phyloP scores from a whole-genome alignment of 2,113 vertebrate genomes.

The Damaliscus lunatus region DNA sequence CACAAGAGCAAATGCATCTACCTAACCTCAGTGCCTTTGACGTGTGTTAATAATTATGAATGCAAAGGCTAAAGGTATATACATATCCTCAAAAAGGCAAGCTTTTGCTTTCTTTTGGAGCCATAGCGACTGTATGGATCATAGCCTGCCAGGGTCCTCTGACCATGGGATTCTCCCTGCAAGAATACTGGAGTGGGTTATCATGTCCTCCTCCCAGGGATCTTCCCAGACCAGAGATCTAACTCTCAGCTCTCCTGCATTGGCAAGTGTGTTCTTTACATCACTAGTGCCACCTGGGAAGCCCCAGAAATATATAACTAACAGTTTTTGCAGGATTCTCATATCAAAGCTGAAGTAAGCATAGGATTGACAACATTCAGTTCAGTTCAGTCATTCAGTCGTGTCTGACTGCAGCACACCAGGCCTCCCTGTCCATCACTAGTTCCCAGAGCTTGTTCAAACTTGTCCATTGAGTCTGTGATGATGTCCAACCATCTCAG shows the following conservation, averaged over 20 bases:
- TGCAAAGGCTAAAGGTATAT: not conserved
- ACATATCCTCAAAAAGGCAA: not conserved
- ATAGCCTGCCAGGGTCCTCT: not conserved
- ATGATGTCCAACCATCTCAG: too few species aligned
- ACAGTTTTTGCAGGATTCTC: not conserved
- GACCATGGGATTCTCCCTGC: not conserved
- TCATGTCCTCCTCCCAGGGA: not conserved
- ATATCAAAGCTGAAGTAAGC: not conserved
- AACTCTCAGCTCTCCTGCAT: not conserved
- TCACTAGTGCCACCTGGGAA: not conserved
- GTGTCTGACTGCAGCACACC: too few species aligned
- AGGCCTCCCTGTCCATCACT: too few species aligned
- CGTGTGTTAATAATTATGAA: not conserved
- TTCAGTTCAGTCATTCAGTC: not conserved
- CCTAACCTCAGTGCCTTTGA: not conserved
- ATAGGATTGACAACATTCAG: not conserved
- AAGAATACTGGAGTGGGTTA: not conserved
- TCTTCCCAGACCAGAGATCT: not conserved
- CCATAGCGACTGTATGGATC: rapidly evolving
- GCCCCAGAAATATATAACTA: not conserved
- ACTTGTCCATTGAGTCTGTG: too few species aligned
- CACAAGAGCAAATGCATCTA: not conserved
- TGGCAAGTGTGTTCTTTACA: not conserved
- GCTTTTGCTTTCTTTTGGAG: not conserved
- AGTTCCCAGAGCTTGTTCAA: too few species aligned